Conservation (phyloP, 2,888 invertebrate genomes). For the Sphaerophoria rueppellii region DNA sequence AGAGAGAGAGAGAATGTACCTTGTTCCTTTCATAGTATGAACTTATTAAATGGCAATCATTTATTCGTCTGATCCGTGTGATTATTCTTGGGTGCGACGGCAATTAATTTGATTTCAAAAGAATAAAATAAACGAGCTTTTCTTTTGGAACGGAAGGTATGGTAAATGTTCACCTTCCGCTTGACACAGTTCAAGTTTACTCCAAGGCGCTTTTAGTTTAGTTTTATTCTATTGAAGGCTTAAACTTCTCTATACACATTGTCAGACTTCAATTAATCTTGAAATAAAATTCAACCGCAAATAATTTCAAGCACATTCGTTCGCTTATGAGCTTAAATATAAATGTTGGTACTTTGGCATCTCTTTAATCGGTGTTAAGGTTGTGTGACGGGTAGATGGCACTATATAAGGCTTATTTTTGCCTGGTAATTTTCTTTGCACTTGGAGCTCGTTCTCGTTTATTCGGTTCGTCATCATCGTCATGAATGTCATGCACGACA, state of each 20-base stretch:
- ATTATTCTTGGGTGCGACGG: slow-evolving; percentile 66
- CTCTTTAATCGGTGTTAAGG: slow-evolving; percentile 46
- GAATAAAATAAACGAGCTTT: slow-evolving; percentile 45
- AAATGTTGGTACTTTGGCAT: slow-evolving; percentile 13
- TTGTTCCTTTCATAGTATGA: slow-evolving; percentile 28
- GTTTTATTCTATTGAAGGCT: slow-evolving; percentile 33
- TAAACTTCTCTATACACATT: slow-evolving; percentile 45
- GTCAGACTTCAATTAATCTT: slow-evolving; percentile 75
- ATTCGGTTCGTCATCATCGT: slow-evolving; percentile 35
- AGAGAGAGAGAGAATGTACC: not conserved
- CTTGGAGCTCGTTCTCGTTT: slow-evolving; percentile 45
- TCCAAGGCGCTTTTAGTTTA: slow-evolving; percentile 45
- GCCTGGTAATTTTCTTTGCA: slow-evolving; percentile 46
- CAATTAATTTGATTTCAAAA: slow-evolving; percentile 70
- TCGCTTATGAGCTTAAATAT: slow-evolving; percentile 25
- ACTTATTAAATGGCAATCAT: slow-evolving; percentile 74
- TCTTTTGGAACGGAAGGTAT: slow-evolving; percentile 22
- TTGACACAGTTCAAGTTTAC: slow-evolving; percentile 71
- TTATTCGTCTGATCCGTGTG: slow-evolving; percentile 71
- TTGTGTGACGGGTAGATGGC: slow-evolving; percentile 25
- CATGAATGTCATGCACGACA: slow-evolving; percentile 66
- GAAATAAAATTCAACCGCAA: slow-evolving; percentile 65
- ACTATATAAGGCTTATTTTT: slow-evolving; percentile 54
- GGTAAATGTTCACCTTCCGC: slow-evolving; percentile 69
- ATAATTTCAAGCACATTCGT: slow-evolving; percentile 72